Evolutionary conservation across 2,113 vertebrate genomes (phyloP).

Genomic region (Geococcyx californianus): DNA sequence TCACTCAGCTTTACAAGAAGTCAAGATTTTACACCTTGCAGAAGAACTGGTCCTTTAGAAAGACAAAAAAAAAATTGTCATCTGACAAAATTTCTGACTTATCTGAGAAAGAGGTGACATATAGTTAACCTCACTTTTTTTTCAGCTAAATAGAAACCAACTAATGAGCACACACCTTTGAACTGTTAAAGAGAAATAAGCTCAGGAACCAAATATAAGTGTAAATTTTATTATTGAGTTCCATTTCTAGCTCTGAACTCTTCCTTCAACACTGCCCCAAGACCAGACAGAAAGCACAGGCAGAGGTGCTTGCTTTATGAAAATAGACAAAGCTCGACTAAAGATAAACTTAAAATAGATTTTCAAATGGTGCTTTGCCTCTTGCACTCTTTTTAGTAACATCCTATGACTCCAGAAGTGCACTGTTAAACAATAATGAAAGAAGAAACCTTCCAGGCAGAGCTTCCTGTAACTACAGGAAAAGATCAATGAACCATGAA

Average conservation of each 20-base stretch:
- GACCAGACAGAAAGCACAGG: not conserved
- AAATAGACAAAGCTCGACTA: not conserved
- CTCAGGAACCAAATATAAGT: not conserved
- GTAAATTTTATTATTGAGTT: not conserved
- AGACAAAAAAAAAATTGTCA: not conserved
- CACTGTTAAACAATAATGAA: not conserved
- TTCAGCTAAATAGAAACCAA: not conserved
- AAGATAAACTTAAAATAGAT: not conserved
- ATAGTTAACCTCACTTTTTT: not conserved
- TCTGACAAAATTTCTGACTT: not conserved
- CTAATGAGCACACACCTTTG: accelerated
- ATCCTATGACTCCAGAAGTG: not conserved
- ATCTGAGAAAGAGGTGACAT: not conserved
- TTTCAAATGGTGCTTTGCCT: not conserved
- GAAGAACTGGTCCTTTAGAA: not conserved
- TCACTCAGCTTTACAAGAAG: no score
- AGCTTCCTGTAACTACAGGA: not conserved
- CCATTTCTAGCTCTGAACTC: not conserved
- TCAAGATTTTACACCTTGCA: not conserved
- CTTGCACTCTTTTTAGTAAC: not conserved
- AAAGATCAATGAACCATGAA: not conserved
- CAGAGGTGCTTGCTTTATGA: not conserved
- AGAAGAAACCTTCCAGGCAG: not conserved
- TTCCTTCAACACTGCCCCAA: no score
- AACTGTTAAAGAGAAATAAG: not conserved